A percentile compares a stretch with the other conserved stretches of the same genome.
Evolutionary conservation across 2,113 vertebrate species (phyloP).

Genomic region (Trichomycterus rosablanca): DNA sequence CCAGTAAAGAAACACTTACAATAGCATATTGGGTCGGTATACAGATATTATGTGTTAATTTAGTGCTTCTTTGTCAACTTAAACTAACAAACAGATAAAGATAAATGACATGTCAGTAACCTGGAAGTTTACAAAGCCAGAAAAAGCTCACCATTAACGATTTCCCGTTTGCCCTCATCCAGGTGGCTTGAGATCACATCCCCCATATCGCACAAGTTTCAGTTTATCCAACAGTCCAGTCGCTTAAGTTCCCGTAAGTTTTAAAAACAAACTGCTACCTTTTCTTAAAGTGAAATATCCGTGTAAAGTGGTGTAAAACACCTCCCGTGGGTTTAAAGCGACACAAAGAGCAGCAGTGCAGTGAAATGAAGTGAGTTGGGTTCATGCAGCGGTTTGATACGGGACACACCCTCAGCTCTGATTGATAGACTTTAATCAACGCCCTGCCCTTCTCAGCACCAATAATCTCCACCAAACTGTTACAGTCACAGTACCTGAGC

Average conservation of each 20-base stretch:
- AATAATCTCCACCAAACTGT: constrained; percentile 32
- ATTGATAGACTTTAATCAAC: background rate
- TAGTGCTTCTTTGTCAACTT: too few species aligned
- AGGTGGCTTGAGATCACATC: constrained; percentile 88
- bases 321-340: background rate
- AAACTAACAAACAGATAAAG: too few species aligned
- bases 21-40: too few species aligned
- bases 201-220: constrained; percentile 69
- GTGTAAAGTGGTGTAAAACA: background rate
- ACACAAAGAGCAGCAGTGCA: constrained; percentile 9
- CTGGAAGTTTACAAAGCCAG: too few species aligned
- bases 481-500: constrained; percentile 7
- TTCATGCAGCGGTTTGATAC: background rate
- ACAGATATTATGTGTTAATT: too few species aligned
- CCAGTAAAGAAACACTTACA: background rate
- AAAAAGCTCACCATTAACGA: constrained; percentile 85
- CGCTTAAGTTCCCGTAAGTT: constrained; percentile 14
- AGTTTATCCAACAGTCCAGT: constrained; percentile 2
- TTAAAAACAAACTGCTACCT: background rate
- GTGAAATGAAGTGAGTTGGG: too few species aligned
- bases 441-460: constrained; percentile 12
- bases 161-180: constrained; percentile 81
- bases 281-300: background rate
- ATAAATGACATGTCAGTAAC: too few species aligned
- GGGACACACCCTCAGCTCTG: constrained; percentile 27